Conservation (phyloP, 2,113 vertebrate species). For the Seriola quinqueradiata region DNA sequence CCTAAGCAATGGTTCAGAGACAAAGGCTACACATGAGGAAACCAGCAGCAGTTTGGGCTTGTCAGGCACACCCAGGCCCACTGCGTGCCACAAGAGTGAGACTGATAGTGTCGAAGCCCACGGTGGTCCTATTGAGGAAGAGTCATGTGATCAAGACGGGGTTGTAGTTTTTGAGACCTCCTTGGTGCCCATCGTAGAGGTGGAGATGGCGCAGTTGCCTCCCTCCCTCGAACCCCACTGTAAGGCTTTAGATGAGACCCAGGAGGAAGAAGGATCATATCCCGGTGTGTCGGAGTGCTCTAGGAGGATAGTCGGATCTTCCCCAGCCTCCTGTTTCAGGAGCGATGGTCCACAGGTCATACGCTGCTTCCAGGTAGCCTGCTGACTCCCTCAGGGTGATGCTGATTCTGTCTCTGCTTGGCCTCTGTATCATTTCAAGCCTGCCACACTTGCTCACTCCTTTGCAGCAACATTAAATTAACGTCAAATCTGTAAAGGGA, state of each 20-base stretch:
- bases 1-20: constrained; percentile 59
- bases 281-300: constrained; percentile 32
- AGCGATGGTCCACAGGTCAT: constrained; percentile 73
- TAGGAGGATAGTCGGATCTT: constrained; percentile 58
- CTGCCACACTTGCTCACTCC: constrained; percentile 49
- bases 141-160: constrained; percentile 59
- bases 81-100: constrained; percentile 40
- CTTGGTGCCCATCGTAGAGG: constrained; percentile 66
- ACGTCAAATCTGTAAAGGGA: neutral
- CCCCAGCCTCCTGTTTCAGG: constrained; percentile 72
- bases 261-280: constrained; percentile 49
- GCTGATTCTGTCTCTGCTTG: constrained; percentile 59
- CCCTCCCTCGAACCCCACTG: constrained; percentile 19
- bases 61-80: constrained; percentile 36
- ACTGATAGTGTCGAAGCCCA: constrained; percentile 32
- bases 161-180: constrained; percentile 63
- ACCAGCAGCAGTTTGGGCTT: constrained; percentile 50
- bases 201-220: constrained; percentile 63
- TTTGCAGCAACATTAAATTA: constrained; percentile 60
- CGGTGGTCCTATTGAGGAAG: constrained; percentile 43
- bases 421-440: constrained; percentile 38
- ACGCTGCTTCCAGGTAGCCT: constrained; percentile 81
- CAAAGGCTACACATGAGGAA: constrained; percentile 56
- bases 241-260: constrained; percentile 59
- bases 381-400: constrained; percentile 34